phyloP scores from a whole-genome alignment of 2,797 vertebrate genomes.

The Babyrousa celebensis region DNA sequence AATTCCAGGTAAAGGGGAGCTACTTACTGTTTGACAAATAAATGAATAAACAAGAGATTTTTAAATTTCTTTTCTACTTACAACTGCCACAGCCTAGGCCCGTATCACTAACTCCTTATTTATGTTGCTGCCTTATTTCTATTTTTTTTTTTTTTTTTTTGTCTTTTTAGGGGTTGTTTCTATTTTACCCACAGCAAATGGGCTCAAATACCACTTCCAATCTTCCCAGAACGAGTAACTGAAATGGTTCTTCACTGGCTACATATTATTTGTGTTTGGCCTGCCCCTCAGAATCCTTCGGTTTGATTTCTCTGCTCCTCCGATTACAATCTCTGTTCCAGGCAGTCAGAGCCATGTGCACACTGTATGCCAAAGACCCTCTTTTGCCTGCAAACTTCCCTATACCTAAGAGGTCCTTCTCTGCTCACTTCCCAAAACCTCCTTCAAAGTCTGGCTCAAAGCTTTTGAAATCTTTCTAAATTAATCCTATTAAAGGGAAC shows the following conservation, averaged over 20 bases:
- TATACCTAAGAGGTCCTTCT: neutral
- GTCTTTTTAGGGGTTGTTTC: neutral
- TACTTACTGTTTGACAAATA: neutral
- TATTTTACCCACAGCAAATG: neutral
- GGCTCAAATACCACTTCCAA: neutral
- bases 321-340: neutral
- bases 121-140: neutral
- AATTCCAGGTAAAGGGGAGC: neutral
- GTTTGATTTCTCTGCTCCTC: neutral
- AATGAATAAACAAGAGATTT: neutral
- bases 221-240: neutral
- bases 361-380: neutral
- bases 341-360: neutral
- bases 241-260: neutral
- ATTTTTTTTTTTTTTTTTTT: no score
- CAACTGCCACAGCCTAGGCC: neutral
- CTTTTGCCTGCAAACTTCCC: conserved; percentile 33
- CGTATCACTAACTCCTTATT: neutral
- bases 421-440: conserved; percentile 1
- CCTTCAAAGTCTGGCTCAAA: conserved; percentile 23
- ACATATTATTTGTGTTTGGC: neutral
- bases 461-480: conserved; percentile 58
- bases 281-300: neutral
- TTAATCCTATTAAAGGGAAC: neutral
- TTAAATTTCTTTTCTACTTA: conserved; percentile 1